Conservation (phyloP, 2,113 vertebrate genomes). For the Tamias sibiricus region DNA sequence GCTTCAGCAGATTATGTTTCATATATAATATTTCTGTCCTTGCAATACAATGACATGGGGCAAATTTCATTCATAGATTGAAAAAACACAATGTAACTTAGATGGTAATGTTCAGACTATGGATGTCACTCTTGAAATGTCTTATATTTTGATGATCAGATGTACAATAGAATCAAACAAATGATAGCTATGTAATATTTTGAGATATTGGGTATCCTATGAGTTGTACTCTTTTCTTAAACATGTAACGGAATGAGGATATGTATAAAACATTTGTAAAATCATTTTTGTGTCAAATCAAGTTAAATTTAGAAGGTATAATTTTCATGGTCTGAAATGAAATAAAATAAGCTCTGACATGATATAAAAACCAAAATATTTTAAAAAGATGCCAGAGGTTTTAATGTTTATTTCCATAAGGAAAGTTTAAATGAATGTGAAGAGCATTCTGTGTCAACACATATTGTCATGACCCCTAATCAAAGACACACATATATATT, state of each 20-base stretch:
- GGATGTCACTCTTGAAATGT: not conserved
- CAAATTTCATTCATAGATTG: not conserved
- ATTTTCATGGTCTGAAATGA: not conserved
- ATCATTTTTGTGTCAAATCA: not conserved
- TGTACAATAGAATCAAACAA: not conserved
- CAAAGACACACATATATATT: not conserved
- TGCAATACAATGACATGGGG: not conserved
- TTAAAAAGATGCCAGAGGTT: not conserved
- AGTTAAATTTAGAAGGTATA: conserved; percentile 35
- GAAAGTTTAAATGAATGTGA: not conserved
- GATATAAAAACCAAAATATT: conserved; percentile 27
- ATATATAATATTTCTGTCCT: not conserved
- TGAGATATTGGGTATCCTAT: not conserved
- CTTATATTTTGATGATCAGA: conserved; percentile 15
- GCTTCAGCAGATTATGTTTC: not conserved
- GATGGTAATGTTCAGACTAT: not conserved
- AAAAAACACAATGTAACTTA: not conserved
- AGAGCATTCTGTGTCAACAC: not conserved
- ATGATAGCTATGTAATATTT: not conserved
- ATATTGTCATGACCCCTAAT: not conserved
- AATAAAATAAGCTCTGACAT: not conserved
- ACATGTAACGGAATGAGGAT: conserved; percentile 18
- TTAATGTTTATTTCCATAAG: not conserved
- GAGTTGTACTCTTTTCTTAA: conserved; percentile 18
- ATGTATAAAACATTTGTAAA: not conserved